Base-by-base conservation (phyloP, 37 sponge, comb jelly and placozoan genomes). In the Chondrosia reniformis region DNA sequence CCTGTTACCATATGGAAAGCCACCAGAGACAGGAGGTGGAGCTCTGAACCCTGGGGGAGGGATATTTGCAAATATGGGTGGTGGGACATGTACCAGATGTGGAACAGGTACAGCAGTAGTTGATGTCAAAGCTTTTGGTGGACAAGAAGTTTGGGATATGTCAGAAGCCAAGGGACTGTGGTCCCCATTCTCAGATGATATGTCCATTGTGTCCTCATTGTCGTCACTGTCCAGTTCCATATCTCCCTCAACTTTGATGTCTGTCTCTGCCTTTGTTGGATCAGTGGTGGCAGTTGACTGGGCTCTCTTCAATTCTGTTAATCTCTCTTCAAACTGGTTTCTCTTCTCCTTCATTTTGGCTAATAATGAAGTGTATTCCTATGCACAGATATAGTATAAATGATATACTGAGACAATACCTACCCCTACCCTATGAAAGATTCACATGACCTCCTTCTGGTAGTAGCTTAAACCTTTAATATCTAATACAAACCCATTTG, bases 191-290 rank as follows among this genome's bases (percentile, higher is more conserved):
- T 59, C 61, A 19, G 61, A 13, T 5, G 61, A 5, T 6, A 5
- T 13, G 36, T 6, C 67, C 33, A 8, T 19, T 8, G 39, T 40
- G 4, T 69, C 72, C 42, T 69, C 72, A 3, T 82, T 76, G 9
- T 72, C 74, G 9, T 45, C 89, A 10, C 86, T 81, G 46, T 94
- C 95, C 19, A 94, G 81, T 61, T 91, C 95, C 95, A 94, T 94
- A 67, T 94, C 95, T 19, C 87, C 94, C 24, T 72, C 85, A 30
- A 87, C 94, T 9, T 78, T 89, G 76, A 89, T 83, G 74, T 89
- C 94, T 12, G 80, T 84, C 77, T 86, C 66, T 32, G 83, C 79
- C 43, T 34, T 41, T 24, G 76, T 76, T 41, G 84, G 91, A 63
- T 91, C 91, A 34, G 91, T 83, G 38, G 86, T 86, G 5, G 91